Conservation (phyloP, 2,113 vertebrate species). For the Asarcornis scutulata region DNA sequence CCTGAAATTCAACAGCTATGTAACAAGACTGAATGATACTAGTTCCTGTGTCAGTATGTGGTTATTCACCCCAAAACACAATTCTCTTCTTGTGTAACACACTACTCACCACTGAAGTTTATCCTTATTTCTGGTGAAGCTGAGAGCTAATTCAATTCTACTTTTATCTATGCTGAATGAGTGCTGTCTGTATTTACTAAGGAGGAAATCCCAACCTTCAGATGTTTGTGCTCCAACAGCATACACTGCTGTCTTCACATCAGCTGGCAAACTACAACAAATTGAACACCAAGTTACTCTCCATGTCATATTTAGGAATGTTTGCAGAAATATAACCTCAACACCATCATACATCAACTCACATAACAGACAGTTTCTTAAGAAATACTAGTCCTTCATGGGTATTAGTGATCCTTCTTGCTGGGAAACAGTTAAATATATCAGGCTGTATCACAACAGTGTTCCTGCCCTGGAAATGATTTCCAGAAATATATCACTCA, state of each 20-base stretch:
- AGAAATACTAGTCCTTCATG: neutral
- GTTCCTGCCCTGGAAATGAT: neutral
- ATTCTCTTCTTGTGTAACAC: neutral
- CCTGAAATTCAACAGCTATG: neutral
- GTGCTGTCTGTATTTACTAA: conserved; percentile 81
- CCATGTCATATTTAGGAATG: no score
- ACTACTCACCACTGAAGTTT: conserved; percentile 83
- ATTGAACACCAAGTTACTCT: neutral
- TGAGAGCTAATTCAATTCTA: conserved; percentile 81
- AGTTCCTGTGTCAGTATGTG: neutral
- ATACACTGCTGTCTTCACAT: conserved; percentile 87
- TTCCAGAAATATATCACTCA: neutral
- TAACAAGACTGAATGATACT: neutral
- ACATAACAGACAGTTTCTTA: neutral
- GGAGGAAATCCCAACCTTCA: conserved; percentile 90
- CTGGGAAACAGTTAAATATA: neutral
- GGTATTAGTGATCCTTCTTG: no score
- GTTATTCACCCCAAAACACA: neutral
- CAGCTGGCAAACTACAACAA: conserved; percentile 81
- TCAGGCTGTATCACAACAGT: neutral
- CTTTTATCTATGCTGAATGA: conserved; percentile 79
- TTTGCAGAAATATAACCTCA: accelerated
- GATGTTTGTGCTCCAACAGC: conserved; percentile 81
- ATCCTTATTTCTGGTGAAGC: conserved; percentile 73
- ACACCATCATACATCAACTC: accelerated